Percentiles rank a stretch among this genome's conserved stretches.
These are phyloP conservation scores for Leptosomus discolor DNA, from an alignment of 2,113 vertebrate genomes.

Conservation along the genomic window DNA sequence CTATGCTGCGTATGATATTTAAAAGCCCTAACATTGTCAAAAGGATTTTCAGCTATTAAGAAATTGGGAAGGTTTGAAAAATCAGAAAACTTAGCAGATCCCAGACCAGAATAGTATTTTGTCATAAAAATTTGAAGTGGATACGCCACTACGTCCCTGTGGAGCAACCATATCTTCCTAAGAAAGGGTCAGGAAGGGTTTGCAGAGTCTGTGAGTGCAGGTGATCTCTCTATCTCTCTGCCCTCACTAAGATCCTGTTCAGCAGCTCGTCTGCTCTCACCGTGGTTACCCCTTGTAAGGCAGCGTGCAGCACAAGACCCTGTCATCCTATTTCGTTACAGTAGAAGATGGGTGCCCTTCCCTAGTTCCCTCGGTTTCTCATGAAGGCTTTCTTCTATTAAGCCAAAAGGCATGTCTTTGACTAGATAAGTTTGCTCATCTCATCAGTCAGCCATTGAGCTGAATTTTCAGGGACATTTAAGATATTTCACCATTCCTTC, in stretches of 20 bases:
- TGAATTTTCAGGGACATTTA: background rate
- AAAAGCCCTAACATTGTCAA: background rate
- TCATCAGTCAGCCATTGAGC: background rate
- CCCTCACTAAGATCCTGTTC: background rate
- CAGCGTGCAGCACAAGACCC: background rate
- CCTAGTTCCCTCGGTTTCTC: background rate
- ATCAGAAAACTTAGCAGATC: background rate
- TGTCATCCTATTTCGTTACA: background rate
- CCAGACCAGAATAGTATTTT: background rate
- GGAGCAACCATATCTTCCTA: background rate
- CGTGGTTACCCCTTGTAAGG: background rate
- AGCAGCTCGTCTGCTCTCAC: background rate
- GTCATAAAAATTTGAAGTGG: background rate
- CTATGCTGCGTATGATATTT: background rate
- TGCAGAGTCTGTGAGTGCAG: background rate
- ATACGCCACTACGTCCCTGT: background rate
- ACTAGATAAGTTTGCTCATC: background rate
- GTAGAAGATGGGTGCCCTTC: background rate
- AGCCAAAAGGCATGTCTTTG: background rate
- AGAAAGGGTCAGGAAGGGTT: background rate
- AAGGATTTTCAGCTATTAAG: background rate
- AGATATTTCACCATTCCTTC: background rate
- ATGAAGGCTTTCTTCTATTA: background rate
- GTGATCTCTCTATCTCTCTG: background rate
- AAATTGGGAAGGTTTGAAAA: background rate